Percentiles rank a stretch among this genome's conserved stretches.
Evolutionary conservation across 2,888 invertebrate species (phyloP).

Genomic region (Physocephala rufipes): DNA sequence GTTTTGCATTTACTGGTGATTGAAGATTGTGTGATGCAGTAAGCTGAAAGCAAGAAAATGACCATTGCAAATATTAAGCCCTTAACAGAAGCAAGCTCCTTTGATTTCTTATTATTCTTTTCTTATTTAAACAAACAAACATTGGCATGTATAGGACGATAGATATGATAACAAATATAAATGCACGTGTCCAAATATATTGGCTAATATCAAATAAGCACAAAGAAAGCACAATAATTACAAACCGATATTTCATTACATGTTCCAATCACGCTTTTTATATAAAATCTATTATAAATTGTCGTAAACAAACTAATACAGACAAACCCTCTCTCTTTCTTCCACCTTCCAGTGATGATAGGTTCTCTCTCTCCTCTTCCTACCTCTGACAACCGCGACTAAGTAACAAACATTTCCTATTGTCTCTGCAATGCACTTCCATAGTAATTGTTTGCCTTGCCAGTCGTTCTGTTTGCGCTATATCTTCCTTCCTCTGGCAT

Average conservation of each 20-base stretch:
- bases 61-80: too few species aligned
- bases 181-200: not conserved
- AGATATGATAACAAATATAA: too few species aligned
- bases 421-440: not conserved
- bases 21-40: too few species aligned
- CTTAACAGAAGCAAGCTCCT: too few species aligned
- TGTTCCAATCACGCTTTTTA: conserved; percentile 15
- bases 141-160: too few species aligned
- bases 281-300: not conserved
- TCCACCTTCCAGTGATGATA: not conserved
- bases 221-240: not conserved
- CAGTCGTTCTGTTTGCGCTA: not conserved
- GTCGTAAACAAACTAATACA: not conserved
- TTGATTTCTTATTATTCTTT: too few species aligned
- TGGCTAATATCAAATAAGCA: conserved; percentile 3
- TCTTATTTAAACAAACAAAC: too few species aligned
- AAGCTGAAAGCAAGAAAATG: too few species aligned
- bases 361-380: not conserved
- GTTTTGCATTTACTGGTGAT: too few species aligned
- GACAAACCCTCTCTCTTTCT: not conserved
- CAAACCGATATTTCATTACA: conserved; percentile 25
- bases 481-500: not conserved
- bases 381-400: not conserved
- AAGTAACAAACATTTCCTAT: too few species aligned
- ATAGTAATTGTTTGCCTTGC: not conserved